Base-by-base conservation (phyloP, 2,888 invertebrate genomes). In the Tetramorium bicarinatum region DNA sequence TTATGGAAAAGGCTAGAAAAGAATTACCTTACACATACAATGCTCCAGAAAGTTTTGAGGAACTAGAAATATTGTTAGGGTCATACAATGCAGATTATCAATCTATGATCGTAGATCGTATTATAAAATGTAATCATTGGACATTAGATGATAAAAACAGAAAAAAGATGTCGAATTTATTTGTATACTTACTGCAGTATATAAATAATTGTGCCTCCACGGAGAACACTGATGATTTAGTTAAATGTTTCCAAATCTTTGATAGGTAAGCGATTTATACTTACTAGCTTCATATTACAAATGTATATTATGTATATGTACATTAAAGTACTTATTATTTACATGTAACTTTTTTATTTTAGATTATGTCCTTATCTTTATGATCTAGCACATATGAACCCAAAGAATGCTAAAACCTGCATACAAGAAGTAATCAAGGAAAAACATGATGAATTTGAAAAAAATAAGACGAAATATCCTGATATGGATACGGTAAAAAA, bases 111-210 rank as follows among this genome's bases (percentile, higher is more conserved):
- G 93, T 99, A 67, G 97, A 97, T 92, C 96, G 98, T 91, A 96
- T 99, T 88, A 97, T 99, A 25, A 98, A 98, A 95, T 98, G 97
- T 92, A 97, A 98, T 95, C 98, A 99, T 94, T 98, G 98, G 2
- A 97, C 98, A 91, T 94, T 98, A 74, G 96, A 96, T 8, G 97
- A 96, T 87, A 96, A 96, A 21, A 99, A 99, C 93, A 98, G 97
- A 93, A 97, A 97, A 52, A 96, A 97, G 92, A 95, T 99, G 15
- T 96, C 96, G 76, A 95, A 96, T 90, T 94, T 99, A 0, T 98
- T 97, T 93, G 96, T 96, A 0, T 97, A 97, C 92, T 94, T 98
- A 87, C 93, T 99, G 47, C 97, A 98, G 94, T 97, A 97, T 92
- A 95, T 98, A 9, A 97, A 98, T 91, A 97, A 98, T 90, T 96